Evolutionary conservation across 2,113 vertebrate genomes (phyloP).

Genomic region (Oceanodroma tethys): DNA sequence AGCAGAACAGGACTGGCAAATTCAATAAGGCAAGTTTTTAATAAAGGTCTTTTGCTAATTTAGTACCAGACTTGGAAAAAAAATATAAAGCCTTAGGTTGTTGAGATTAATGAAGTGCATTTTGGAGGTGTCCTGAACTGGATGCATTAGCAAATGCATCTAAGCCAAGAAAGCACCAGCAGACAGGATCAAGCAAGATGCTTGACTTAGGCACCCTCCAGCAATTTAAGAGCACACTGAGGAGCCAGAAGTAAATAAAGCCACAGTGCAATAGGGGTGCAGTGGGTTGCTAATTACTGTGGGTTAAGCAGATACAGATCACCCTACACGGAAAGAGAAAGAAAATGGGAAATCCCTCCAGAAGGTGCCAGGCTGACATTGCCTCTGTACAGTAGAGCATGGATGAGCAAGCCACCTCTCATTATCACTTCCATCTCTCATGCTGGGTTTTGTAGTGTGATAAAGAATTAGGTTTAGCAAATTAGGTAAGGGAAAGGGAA

Average conservation of each 20-base stretch:
- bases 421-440: constrained; percentile 67
- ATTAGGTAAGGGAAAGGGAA: constrained; percentile 66
- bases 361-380: neutral
- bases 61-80: neutral
- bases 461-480: constrained; percentile 71
- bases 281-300: neutral
- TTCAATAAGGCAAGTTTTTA: constrained; percentile 13
- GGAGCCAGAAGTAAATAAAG: neutral
- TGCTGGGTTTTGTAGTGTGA: constrained; percentile 47
- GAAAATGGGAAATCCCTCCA: neutral
- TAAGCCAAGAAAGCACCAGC: neutral
- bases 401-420: constrained; percentile 56
- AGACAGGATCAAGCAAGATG: neutral
- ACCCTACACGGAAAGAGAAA: neutral
- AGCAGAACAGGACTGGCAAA: neutral
- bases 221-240: neutral
- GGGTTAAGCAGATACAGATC: neutral
- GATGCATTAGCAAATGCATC: neutral
- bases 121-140: neutral
- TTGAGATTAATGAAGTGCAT: neutral
- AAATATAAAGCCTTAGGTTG: neutral
- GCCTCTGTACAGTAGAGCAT: constrained; percentile 37
- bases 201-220: neutral
- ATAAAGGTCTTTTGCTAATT: constrained; percentile 23
- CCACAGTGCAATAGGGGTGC: neutral